These are phyloP conservation scores for Cyclura pinguis DNA, from an alignment of 2,797 vertebrate genomes.

Conservation along the genomic window DNA sequence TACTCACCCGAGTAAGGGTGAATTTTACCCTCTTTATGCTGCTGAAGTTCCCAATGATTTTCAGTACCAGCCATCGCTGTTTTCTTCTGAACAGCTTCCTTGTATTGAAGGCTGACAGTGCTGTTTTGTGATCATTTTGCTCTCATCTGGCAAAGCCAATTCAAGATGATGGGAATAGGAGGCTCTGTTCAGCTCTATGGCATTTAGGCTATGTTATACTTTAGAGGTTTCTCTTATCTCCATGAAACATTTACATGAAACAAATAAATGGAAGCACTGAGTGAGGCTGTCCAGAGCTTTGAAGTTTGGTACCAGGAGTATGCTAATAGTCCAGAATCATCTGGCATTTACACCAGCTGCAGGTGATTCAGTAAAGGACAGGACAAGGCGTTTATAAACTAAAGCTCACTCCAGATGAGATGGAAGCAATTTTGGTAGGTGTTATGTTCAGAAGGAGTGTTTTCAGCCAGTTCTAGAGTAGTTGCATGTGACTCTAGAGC, in stretches of 20 bases:
- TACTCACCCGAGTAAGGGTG: too few relatives aligned
- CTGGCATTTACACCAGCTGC: too few relatives aligned
- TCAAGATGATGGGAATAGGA: neutral
- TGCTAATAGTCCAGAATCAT: too few relatives aligned
- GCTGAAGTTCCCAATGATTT: too few relatives aligned
- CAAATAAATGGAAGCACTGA: too few relatives aligned
- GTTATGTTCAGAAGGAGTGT: neutral
- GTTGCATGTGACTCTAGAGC: neutral
- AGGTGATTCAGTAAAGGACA: too few relatives aligned
- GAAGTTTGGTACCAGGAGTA: too few relatives aligned
- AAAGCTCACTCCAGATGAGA: too few relatives aligned
- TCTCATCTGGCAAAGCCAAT: neutral
- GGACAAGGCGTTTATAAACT: too few relatives aligned
- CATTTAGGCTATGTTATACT: neutral
- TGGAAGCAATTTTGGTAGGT: neutral
- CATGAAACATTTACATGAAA: neutral
- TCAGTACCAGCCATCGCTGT: neutral
- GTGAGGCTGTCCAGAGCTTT: too few relatives aligned
- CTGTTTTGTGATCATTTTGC: neutral
- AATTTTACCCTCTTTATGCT: neutral
- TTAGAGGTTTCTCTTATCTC: neutral
- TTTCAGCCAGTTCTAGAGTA: neutral
- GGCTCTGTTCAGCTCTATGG: neutral
- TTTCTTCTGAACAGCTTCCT: neutral
- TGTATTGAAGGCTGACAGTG: neutral